These are phyloP conservation scores for Drosophila trapezifrons DNA, from an alignment of 1,140 invertebrate species.

Conservation along the genomic window DNA sequence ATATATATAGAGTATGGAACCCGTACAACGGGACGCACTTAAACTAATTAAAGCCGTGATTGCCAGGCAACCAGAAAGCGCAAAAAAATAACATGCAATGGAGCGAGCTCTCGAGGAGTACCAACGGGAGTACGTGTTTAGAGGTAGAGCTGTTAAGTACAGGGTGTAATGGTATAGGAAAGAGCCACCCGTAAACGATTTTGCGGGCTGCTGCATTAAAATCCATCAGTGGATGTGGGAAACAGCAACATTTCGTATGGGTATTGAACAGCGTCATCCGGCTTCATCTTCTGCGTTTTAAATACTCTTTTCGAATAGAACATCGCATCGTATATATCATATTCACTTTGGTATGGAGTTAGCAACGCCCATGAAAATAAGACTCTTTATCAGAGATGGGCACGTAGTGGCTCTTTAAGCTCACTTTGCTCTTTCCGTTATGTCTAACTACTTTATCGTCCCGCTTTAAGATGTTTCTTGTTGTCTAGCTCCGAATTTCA, in stretches of 20 bases:
- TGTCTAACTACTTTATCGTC: too few species aligned
- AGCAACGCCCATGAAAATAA: too few species aligned
- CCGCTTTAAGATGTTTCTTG: too few species aligned
- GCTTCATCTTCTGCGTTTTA: background rate
- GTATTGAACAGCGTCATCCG: constrained; percentile 15
- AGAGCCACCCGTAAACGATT: constrained; percentile 27
- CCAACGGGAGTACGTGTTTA: constrained; percentile 1
- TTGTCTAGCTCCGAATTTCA: too few species aligned
- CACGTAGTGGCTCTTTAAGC: too few species aligned
- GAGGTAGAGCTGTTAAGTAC: background rate
- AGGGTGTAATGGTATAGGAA: constrained; percentile 26
- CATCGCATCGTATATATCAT: too few species aligned
- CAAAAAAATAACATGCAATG: background rate
- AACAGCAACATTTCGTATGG: constrained; percentile 20
- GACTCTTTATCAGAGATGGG: too few species aligned
- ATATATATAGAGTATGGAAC: constrained; percentile 4
- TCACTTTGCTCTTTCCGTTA: too few species aligned
- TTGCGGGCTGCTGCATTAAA: constrained; percentile 43
- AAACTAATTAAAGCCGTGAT: constrained; percentile 46
- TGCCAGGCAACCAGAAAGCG: constrained; percentile 37
- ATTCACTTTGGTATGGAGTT: too few species aligned
- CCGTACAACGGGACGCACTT: constrained; percentile 38
- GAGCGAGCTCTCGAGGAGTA: background rate
- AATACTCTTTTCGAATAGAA: background rate
- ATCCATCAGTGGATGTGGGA: constrained; percentile 33